Conservation (phyloP, 2,797 vertebrate species). For the Smutsia gigantea region DNA sequence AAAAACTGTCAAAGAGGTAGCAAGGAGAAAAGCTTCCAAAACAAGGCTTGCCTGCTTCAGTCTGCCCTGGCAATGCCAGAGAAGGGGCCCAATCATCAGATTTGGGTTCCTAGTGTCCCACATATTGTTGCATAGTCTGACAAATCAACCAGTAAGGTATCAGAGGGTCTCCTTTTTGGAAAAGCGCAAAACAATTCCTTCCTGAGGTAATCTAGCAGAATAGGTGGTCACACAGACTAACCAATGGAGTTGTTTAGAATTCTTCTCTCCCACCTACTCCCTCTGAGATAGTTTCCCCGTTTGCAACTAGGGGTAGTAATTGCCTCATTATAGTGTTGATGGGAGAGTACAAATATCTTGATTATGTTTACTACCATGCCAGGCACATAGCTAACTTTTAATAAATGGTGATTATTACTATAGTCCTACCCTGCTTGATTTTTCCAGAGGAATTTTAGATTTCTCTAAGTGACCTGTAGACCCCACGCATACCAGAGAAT, state of each 20-base stretch:
- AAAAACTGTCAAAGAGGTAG: neutral
- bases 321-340: neutral
- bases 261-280: neutral
- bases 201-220: neutral
- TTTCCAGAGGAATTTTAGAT: neutral
- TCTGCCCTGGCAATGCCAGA: neutral
- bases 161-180: neutral
- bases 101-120: too few species aligned
- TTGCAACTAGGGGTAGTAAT: neutral
- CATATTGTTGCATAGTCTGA: neutral
- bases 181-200: neutral
- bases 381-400: neutral
- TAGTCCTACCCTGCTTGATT: neutral
- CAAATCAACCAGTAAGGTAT: neutral
- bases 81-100: neutral
- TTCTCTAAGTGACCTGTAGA: neutral
- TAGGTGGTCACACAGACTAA: neutral
- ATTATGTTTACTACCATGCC: neutral
- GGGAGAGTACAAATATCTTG: neutral
- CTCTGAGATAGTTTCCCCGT: neutral
- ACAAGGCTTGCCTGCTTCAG: neutral
- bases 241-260: neutral
- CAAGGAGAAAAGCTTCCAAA: neutral
- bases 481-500: neutral
- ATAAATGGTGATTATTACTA: neutral